Evolutionary conservation across 2,797 vertebrate genomes (phyloP).

Genomic region (Brachyalestes nurse): DNA sequence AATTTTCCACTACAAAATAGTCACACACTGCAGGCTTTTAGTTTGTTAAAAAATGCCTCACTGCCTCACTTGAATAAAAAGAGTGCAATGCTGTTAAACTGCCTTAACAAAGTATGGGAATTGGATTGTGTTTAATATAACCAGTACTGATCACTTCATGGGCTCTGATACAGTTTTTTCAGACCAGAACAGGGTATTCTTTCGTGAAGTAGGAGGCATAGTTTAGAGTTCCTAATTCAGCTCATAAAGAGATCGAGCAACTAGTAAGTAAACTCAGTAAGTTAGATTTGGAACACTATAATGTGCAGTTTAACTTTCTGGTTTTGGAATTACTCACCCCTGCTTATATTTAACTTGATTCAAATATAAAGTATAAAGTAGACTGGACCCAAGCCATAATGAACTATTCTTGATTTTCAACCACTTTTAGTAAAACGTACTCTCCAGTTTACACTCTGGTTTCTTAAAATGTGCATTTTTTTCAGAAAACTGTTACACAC

Average conservation of each 20-base stretch:
- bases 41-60: not conserved
- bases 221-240: not conserved
- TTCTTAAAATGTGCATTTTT: slow-evolving; percentile 28
- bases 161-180: not conserved
- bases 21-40: no score
- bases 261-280: not conserved
- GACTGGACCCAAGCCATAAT: not conserved
- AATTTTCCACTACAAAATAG: no score
- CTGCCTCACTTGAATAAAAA: not conserved
- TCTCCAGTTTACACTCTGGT: not conserved
- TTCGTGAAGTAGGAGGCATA: not conserved
- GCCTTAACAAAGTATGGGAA: not conserved
- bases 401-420: not conserved
- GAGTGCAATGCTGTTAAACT: not conserved
- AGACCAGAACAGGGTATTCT: not conserved
- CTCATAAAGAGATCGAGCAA: not conserved
- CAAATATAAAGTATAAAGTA: no score
- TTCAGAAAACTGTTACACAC: not conserved
- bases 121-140: not conserved
- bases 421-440: not conserved
- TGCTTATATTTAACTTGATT: no score
- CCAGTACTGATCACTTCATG: not conserved
- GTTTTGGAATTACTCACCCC: not conserved
- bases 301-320: not conserved
- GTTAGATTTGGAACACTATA: no score